A percentile compares a stretch with the other conserved stretches of the same genome.
Evolutionary conservation across 2,113 vertebrate species (phyloP).

Genomic region (Centropristis striata): DNA sequence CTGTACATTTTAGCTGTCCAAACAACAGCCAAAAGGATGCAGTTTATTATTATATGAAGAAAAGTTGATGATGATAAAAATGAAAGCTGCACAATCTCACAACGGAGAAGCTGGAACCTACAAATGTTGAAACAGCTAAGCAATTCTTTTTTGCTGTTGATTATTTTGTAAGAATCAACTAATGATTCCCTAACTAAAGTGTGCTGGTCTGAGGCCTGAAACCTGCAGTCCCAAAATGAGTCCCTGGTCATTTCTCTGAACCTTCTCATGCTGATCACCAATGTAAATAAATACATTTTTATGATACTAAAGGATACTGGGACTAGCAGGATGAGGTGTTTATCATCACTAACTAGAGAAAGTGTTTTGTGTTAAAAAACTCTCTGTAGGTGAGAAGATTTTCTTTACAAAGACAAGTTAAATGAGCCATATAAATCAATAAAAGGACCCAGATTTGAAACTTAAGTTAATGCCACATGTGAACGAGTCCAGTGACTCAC

Average conservation of each 20-base stretch:
- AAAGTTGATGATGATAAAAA: too few species aligned
- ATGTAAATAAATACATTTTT: neutral
- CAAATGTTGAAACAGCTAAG: too few species aligned
- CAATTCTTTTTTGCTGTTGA: neutral
- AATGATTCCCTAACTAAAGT: neutral
- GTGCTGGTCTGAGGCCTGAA: too few species aligned
- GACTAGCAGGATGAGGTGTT: neutral
- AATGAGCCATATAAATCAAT: too few species aligned
- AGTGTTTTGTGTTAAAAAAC: neutral
- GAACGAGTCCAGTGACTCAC: conserved; percentile 84
- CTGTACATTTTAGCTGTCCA: neutral
- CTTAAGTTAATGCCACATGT: neutral
- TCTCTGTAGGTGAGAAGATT: neutral
- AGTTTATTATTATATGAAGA: neutral
- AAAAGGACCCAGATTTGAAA: neutral
- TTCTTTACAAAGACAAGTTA: neutral
- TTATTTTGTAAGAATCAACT: neutral
- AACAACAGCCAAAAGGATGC: neutral
- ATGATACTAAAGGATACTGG: neutral
- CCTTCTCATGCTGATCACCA: neutral
- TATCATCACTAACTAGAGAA: neutral
- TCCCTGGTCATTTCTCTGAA: neutral
- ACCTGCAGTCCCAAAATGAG: too few species aligned
- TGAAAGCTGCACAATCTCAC: neutral
- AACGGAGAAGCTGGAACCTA: neutral